Conservation (phyloP, 2,113 vertebrate species). For the Regulus satrapa region DNA sequence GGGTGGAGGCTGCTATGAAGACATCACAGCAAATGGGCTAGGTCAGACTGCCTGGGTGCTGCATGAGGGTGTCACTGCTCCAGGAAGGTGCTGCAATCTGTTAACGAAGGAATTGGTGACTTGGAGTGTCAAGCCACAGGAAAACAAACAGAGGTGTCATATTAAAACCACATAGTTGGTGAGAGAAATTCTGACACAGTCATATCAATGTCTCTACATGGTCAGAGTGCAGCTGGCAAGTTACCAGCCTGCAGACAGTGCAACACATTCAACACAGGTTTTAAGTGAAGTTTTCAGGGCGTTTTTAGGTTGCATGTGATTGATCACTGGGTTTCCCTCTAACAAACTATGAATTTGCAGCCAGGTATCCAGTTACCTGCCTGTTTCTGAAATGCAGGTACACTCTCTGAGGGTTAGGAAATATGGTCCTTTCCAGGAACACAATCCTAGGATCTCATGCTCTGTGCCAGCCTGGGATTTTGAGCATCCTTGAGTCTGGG, state of each 20-base stretch:
- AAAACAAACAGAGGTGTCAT: background rate
- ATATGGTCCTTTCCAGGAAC: background rate
- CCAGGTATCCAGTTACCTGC: background rate
- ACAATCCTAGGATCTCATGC: background rate
- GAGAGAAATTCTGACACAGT: background rate
- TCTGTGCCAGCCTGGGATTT: background rate
- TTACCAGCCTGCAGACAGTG: background rate
- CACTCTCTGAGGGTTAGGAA: background rate
- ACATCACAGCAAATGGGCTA: background rate
- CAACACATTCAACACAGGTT: background rate
- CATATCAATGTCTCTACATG: fast-evolving
- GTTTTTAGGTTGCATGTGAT: background rate
- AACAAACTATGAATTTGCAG: background rate
- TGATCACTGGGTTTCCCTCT: background rate
- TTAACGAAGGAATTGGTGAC: background rate
- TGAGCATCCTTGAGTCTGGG: background rate
- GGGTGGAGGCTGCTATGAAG: background rate
- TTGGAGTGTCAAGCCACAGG: background rate
- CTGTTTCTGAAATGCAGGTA: background rate
- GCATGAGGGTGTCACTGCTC: background rate
- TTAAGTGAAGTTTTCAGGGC: background rate
- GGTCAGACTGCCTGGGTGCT: background rate
- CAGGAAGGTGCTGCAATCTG: background rate
- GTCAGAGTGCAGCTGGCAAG: background rate
- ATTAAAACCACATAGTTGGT: background rate